Evolutionary conservation across 2,888 invertebrate genomes (phyloP).

Genomic region (Drosophila diplacantha): DNA sequence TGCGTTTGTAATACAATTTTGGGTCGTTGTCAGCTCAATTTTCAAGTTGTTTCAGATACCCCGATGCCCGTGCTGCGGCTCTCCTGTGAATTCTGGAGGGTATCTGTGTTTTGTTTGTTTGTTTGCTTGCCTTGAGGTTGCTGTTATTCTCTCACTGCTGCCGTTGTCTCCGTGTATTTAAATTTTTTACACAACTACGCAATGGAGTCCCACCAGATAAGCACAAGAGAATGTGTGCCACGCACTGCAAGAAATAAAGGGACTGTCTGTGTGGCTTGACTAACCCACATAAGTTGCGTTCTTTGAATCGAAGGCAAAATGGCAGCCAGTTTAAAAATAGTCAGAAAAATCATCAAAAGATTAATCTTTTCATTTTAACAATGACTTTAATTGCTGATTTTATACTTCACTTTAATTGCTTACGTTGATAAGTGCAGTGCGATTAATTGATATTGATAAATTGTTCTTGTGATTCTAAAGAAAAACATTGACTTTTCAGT

Average conservation of each 20-base stretch:
- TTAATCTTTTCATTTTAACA: background rate
- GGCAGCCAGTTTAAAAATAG: background rate
- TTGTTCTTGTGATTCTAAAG: background rate
- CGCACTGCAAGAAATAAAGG: slow-evolving; percentile 52
- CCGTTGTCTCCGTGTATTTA: slow-evolving; percentile 47
- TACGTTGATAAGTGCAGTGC: too few species aligned
- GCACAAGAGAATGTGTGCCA: slow-evolving; percentile 25
- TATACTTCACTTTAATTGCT: too few species aligned
- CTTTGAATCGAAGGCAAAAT: background rate
- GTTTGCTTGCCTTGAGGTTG: slow-evolving; percentile 49
- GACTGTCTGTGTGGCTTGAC: slow-evolving; percentile 9
- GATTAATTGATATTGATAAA: background rate
- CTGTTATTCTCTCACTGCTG: slow-evolving; percentile 45
- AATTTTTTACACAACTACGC: slow-evolving; percentile 45
- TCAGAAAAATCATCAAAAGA: background rate
- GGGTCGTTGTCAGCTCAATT: slow-evolving; percentile 72
- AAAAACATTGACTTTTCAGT: slow-evolving; percentile 3
- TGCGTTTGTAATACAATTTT: slow-evolving; percentile 66
- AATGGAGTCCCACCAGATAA: slow-evolving; percentile 45
- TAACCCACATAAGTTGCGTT: slow-evolving; percentile 41
- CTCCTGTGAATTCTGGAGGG: slow-evolving; percentile 12
- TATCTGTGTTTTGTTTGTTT: slow-evolving; percentile 43
- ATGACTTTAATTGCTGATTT: background rate
- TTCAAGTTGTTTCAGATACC: slow-evolving; percentile 62
- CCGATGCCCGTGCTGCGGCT: background rate